phyloP scores from a whole-genome alignment of 2,113 vertebrate species.

The Nansenia antarctica region DNA sequence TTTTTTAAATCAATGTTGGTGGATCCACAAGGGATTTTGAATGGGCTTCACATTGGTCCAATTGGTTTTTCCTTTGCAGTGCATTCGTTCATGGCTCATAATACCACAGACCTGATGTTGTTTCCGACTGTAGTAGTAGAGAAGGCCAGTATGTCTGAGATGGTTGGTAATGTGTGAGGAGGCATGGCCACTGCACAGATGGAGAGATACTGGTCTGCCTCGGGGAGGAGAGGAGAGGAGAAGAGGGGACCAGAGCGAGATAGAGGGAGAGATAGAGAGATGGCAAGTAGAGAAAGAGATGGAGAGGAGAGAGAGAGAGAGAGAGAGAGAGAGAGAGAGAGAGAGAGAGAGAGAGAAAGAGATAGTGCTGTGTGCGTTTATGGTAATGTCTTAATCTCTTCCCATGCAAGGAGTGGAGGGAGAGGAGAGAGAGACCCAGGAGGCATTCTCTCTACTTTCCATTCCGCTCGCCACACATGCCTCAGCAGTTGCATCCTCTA shows the following conservation, averaged over 20 bases:
- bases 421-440: conserved; percentile 32
- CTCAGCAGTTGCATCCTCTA: neutral
- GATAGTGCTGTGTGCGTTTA: conserved; percentile 33
- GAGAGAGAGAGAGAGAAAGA: neutral
- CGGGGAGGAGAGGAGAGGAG: conserved; percentile 22
- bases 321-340: neutral
- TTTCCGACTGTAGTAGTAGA: neutral
- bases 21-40: neutral
- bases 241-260: neutral
- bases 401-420: no score
- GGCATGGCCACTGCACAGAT: conserved; percentile 40
- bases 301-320: conserved; percentile 2
- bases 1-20: neutral
- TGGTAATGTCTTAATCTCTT: conserved; percentile 53
- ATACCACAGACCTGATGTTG: conserved; percentile 20
- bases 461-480: neutral
- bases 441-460: neutral
- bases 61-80: neutral
- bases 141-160: neutral
- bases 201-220: conserved; percentile 41
- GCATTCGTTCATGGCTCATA: conserved; percentile 22
- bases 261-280: conserved; percentile 1
- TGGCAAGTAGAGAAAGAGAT: conserved; percentile 16
- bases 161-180: conserved; percentile 18
- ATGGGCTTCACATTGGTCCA: neutral